Conservation (phyloP, 1,140 invertebrate species). For the Antheraea mylitta region DNA sequence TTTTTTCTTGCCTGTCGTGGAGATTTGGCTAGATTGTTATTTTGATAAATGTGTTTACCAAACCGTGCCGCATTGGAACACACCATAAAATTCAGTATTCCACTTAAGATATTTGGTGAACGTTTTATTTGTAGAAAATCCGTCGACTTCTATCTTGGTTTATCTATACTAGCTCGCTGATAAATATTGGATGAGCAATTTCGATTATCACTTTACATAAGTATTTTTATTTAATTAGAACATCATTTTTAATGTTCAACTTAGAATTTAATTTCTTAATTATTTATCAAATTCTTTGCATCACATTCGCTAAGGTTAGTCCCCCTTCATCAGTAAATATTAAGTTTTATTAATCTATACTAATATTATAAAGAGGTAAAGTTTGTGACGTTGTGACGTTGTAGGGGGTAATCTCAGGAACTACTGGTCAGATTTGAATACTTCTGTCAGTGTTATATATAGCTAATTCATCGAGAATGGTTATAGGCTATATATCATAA, state of each 20-base stretch:
- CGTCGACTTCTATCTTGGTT: not conserved
- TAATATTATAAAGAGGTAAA: too few species aligned
- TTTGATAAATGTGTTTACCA: slow-evolving; percentile 49
- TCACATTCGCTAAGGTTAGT: too few species aligned
- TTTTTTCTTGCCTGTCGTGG: slow-evolving; percentile 9
- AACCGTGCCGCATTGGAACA: slow-evolving; percentile 14
- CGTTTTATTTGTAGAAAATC: slow-evolving; percentile 4
- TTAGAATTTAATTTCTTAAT: too few species aligned
- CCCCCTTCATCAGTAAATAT: too few species aligned
- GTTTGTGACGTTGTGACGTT: too few species aligned
- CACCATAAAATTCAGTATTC: slow-evolving; percentile 22
- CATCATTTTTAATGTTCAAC: not conserved
- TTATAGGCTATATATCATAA: too few species aligned
- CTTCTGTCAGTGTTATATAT: too few species aligned
- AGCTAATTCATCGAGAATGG: too few species aligned
- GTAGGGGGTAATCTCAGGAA: too few species aligned
- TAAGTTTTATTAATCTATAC: too few species aligned
- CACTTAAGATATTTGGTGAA: slow-evolving; percentile 19
- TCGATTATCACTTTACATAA: not conserved
- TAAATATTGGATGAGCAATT: not conserved
- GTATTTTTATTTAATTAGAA: not conserved
- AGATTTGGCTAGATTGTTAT: slow-evolving; percentile 27
- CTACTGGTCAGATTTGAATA: too few species aligned
- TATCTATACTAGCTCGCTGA: not conserved
- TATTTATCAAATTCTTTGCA: too few species aligned